phyloP scores from a whole-genome alignment of 2,797 vertebrate genomes.

The Sebastes cheni region DNA sequence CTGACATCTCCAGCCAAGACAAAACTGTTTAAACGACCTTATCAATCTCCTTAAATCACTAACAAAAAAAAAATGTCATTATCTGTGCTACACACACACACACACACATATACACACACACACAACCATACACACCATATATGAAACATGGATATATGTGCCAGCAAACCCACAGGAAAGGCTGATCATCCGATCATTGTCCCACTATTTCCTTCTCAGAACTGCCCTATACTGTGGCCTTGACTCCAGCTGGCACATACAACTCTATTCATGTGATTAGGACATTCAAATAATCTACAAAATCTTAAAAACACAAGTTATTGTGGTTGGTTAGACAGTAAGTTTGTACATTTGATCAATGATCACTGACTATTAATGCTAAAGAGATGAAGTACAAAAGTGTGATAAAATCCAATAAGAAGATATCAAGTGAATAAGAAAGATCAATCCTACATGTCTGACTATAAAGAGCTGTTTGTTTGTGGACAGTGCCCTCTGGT shows the following conservation, averaged over 20 bases:
- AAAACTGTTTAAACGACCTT: conserved; percentile 19
- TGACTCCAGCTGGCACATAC: neutral
- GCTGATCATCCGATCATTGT: conserved; percentile 61
- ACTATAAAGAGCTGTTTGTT: conserved; percentile 2
- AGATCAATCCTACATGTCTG: neutral
- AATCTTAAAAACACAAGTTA: neutral
- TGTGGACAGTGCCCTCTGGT: conserved; percentile 71
- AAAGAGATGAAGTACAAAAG: neutral
- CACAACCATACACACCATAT: neutral
- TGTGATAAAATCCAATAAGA: neutral
- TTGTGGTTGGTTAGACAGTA: neutral
- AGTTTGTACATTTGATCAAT: neutral
- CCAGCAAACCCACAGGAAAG: conserved; percentile 48
- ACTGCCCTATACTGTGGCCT: conserved; percentile 3
- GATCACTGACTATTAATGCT: neutral
- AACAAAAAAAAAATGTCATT: conserved; percentile 21
- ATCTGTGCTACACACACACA: conserved; percentile 1
- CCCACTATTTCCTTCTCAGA: conserved; percentile 38
- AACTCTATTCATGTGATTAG: neutral
- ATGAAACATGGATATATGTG: conserved; percentile 14
- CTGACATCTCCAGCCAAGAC: conserved; percentile 7
- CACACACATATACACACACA: neutral
- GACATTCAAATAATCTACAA: neutral
- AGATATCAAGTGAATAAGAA: neutral
- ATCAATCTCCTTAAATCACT: conserved; percentile 32